Evolutionary conservation across 2,797 vertebrate species (phyloP).

Genomic region (Danionella dracula): DNA sequence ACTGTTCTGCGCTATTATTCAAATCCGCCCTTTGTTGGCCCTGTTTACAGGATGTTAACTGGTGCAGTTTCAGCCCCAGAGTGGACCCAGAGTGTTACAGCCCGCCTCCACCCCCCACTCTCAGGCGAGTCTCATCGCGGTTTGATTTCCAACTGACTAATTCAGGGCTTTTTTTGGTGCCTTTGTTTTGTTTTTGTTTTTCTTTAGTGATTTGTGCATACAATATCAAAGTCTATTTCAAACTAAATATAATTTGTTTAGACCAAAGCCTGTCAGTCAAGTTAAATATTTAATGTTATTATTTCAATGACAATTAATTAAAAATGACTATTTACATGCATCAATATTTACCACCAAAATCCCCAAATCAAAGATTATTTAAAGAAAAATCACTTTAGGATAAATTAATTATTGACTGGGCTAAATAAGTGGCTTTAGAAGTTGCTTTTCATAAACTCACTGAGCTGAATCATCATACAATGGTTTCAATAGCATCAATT

Average conservation of each 20-base stretch:
- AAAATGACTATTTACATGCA: neutral
- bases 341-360: neutral
- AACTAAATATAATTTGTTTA: neutral
- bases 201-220: slow-evolving; percentile 1
- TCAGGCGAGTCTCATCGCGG: slow-evolving; percentile 30
- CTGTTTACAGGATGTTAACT: slow-evolving; percentile 62
- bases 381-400: neutral
- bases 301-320: slow-evolving; percentile 1
- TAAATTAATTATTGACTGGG: neutral
- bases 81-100: slow-evolving; percentile 42
- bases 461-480: too few species aligned
- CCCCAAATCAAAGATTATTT: neutral
- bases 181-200: slow-evolving; percentile 23
- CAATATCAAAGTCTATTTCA: neutral
- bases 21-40: slow-evolving; percentile 54
- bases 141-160: slow-evolving; percentile 41
- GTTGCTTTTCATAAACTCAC: too few species aligned
- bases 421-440: neutral
- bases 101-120: neutral
- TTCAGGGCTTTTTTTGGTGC: slow-evolving; percentile 21
- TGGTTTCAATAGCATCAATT: too few species aligned
- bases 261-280: neutral
- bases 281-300: neutral
- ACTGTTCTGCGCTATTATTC: slow-evolving; percentile 46
- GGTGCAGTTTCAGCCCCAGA: slow-evolving; percentile 35